Evolutionary conservation across 2,888 invertebrate species (phyloP), one percentile per base, ranked within the genome.

Genomic region (Drosophila flavopinicola): DNA sequence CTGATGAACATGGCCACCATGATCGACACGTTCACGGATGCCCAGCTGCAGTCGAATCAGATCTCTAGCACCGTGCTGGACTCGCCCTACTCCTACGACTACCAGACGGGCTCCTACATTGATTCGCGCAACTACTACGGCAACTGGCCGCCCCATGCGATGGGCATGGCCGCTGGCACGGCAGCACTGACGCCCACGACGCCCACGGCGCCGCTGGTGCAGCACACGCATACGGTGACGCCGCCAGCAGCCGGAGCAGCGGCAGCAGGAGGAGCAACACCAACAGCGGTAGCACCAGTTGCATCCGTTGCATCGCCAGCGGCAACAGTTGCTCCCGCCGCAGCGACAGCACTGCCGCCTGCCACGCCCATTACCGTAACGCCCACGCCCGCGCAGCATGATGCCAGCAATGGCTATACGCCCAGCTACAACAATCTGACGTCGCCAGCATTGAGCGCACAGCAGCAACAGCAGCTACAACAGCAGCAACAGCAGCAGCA

Each of bases 51-150:
- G 90, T 96, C 95, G 88, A 95, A 96, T 87, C 96, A 96, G 91
- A 95, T 96, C 71, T 96, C 96, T 32, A 96, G 96, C 86, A 96
- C 96, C 10, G 96, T 96, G 4, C 91, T 95, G 78, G 96, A 96
- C 88, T 94, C 94, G 3, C 94, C 94, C 7, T 93, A 94, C 71
- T 91, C 93, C 24, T 93, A 94, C 65, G 94, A 94, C 66, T 94
- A 94, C 87, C 93, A 92, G 73, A 91, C 91, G 63, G 91, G 91
- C 67, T 91, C 91, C 83, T 94, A 93, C 71, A 91, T 91, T 45
- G 93, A 93, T 75, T 94, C 94, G 66, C 92, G 94, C 38, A 94
- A 94, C 82, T 94, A 94, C 79, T 93, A 94, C 73, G 94, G 93
- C 84, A 92, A 93, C 53, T 90, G 93, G 79, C 94, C 94, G 60